These are phyloP conservation scores for Congeria kusceri DNA, from an alignment of 2,888 invertebrate genomes.

Conservation along the genomic window DNA sequence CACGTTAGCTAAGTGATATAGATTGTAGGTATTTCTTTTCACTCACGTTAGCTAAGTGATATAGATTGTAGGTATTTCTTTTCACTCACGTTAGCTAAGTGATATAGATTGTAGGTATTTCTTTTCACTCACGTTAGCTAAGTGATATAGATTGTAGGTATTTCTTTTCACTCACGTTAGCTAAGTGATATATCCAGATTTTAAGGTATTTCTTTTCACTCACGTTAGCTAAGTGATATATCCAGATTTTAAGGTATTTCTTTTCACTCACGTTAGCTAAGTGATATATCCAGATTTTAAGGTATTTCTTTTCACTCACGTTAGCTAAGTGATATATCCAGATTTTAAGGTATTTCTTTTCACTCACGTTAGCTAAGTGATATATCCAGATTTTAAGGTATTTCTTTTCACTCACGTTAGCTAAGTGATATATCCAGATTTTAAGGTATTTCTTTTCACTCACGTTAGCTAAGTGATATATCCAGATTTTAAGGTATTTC, in stretches of 20 bases:
- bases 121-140: too few relatives aligned
- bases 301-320: too few relatives aligned
- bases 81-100: conserved; percentile 79
- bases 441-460: not conserved
- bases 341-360: not conserved
- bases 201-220: conserved; percentile 60
- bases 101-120: conserved; percentile 79
- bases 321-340: not conserved
- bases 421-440: not conserved
- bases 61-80: not conserved
- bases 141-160: not conserved
- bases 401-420: too few relatives aligned
- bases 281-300: not conserved
- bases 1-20: too few relatives aligned
- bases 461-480: not conserved
- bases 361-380: conserved; percentile 80
- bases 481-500: not conserved
- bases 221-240: conserved; percentile 80
- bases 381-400: conserved; percentile 82
- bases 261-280: too few relatives aligned
- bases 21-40: not conserved
- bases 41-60: not conserved
- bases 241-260: conserved; percentile 79
- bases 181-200: not conserved
- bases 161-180: too few relatives aligned